Percentiles rank a stretch among this genome's conserved stretches.
Evolutionary conservation across 1,140 invertebrate species (phyloP).

Genomic region (Leguminivora glycinivorella): DNA sequence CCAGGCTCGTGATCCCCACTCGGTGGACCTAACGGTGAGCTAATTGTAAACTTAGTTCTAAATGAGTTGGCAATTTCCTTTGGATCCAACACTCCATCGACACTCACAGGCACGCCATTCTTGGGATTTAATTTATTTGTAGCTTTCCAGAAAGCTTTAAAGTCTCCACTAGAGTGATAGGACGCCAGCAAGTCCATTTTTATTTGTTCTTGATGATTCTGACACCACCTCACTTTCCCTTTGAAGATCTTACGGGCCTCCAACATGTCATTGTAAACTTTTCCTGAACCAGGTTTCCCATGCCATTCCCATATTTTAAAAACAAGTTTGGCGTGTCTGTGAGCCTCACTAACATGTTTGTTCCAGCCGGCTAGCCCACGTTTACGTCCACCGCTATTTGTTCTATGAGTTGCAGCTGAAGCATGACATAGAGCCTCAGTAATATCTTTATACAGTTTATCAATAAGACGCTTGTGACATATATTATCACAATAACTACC

Average conservation of each 20-base stretch:
- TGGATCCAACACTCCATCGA: slow-evolving; percentile 34
- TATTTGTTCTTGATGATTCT: slow-evolving; percentile 40
- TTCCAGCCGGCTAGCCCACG: slow-evolving; percentile 31
- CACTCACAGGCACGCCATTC: slow-evolving; percentile 36
- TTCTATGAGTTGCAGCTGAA: background rate
- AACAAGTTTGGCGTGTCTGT: slow-evolving; percentile 30
- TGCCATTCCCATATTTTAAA: slow-evolving; percentile 30
- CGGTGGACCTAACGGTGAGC: slow-evolving; percentile 33
- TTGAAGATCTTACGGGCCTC: slow-evolving; percentile 37
- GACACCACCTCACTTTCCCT: slow-evolving; percentile 37
- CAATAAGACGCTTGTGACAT: slow-evolving; percentile 29
- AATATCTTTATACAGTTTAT: slow-evolving; percentile 30
- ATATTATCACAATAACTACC: slow-evolving; percentile 15
- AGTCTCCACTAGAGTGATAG: slow-evolving; percentile 17
- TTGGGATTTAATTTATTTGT: too few relatives aligned
- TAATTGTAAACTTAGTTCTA: slow-evolving; percentile 34
- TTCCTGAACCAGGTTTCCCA: slow-evolving; percentile 21
- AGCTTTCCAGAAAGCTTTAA: too few relatives aligned
- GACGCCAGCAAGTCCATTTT: slow-evolving; percentile 38
- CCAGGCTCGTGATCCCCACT: background rate
- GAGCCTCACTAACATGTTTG: slow-evolving; percentile 29
- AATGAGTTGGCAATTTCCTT: slow-evolving; percentile 36
- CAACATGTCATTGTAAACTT: slow-evolving; percentile 29
- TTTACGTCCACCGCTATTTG: background rate
- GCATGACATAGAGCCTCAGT: background rate